These are phyloP conservation scores for Bombyx mandarina DNA, from an alignment of 1,140 invertebrate species.

Conservation along the genomic window DNA sequence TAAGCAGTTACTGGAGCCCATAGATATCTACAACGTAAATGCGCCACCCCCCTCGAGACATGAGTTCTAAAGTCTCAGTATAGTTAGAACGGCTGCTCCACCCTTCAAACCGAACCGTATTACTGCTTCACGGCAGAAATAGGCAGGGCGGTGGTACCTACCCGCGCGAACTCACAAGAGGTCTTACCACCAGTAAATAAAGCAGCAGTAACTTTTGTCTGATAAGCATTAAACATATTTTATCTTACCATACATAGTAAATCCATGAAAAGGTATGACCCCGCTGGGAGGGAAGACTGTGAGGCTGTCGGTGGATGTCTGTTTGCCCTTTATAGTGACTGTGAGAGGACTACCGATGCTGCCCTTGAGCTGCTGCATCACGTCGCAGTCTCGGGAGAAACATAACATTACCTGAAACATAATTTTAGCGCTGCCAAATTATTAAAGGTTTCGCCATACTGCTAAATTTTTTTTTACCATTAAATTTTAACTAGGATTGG, in stretches of 20 bases:
- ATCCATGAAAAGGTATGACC: slow-evolving; percentile 96
- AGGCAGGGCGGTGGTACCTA: no score
- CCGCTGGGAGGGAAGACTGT: slow-evolving; percentile 94
- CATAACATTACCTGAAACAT: slow-evolving; percentile 85
- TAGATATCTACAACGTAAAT: no score
- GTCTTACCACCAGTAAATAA: no score
- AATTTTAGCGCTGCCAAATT: neutral
- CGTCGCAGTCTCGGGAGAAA: slow-evolving; percentile 90
- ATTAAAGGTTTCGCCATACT: slow-evolving; percentile 72
- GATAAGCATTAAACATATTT: neutral
- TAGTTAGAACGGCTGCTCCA: no score
- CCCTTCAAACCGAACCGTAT: no score
- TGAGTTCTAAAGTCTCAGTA: no score
- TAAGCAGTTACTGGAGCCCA: no score
- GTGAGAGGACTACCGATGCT: slow-evolving; percentile 75
- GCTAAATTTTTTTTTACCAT: slow-evolving; percentile 75
- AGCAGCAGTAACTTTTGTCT: no score
- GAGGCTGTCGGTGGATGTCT: slow-evolving; percentile 75
- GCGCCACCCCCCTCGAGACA: no score
- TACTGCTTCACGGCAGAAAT: no score
- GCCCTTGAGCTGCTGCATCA: slow-evolving; percentile 77
- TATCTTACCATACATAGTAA: slow-evolving; percentile 93
- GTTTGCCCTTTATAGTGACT: slow-evolving; percentile 81
- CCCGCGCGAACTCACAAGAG: no score
- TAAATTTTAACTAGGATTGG: no score